Base-by-base conservation (phyloP, 2,888 invertebrate genomes). In the Orthonevra nobilis region DNA sequence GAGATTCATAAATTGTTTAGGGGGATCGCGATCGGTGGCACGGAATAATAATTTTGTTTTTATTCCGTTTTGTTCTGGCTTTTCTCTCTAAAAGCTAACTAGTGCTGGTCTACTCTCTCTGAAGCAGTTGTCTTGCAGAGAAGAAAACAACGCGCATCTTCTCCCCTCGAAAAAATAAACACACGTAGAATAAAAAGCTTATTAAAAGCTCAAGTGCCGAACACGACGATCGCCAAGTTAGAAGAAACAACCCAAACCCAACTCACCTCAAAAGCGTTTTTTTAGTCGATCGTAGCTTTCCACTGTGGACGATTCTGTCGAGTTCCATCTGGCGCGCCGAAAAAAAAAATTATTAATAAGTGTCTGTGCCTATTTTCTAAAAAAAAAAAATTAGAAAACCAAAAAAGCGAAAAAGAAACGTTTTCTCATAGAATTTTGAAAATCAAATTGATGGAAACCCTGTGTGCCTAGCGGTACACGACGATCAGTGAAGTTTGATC, bases 201-300 rank as follows among this genome's bases (percentile, higher is more conserved):
- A 32, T 15, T 20, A 50, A 63, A 70, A 70, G 64, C 70, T 66
- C 63, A 19, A 54, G 7, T 40, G 48, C 34, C 50, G 54, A 63
- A 30, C 58, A 46, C 30, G 46, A 60, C 52, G 54, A n/a, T n/a
- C n/a, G n/a, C n/a, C n/a, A n/a, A n/a, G n/a, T n/a, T n/a, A n/a
- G n/a, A n/a, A n/a, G n/a, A n/a, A n/a, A n/a, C n/a, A n/a, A n/a
- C n/a, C n/a, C n/a, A 72, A 58, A 72, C 56, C 54, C 79, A 73
- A 79, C 79, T 73, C 79, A 79, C 72, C 79, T 79, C 73, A 72
- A 73, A 74, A 79, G 72, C 72, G 26, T 38, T 61, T 54, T n/a
- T 72, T 79, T 48, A 79, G 79, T 79, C 54, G 79, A 73, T 73
- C 61, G 79, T 68, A 68, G 60, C 73, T 68, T 79, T 79, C 50